Evolutionary conservation across 1,140 invertebrate genomes (phyloP), one percentile per base, ranked within the genome.

Genomic region (Archegozetes longisetosus): DNA sequence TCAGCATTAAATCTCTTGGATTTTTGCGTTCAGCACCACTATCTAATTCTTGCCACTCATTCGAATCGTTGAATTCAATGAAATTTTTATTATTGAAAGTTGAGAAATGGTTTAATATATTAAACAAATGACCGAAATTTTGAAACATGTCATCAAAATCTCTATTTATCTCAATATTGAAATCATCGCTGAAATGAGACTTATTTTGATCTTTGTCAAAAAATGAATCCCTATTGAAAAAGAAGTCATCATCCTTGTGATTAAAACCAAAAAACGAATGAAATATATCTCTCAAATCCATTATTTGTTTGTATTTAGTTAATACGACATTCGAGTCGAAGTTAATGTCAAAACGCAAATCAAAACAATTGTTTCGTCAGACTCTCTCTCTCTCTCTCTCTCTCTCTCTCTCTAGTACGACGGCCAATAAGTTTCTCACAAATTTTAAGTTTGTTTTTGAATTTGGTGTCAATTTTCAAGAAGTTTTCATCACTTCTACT

Each of bases 111-210:
- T 40, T 40, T 17, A 40, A 9, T 40, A 17, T 9, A 40, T 40
- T 17, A 40, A 40, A 40, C 17, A 40, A 40, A 9, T 9, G 6
- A 9, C 17, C 32, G 17, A 40, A 40, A 9, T 40, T 6, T 40
- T 40, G 6, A 9, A 17, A 9, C 32, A 40, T 40, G 6, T 62
- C 47, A 23, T 59, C 20, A 65, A 57, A 26, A 2, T 49, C 46
- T 17, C 13, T 54, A 58, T 50, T 53, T 50, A 48, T 26, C 22
- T 53, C 28, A 60, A 20, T 32, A 13, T 14, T 58, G 57, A 53
- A n/a, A 17, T 27, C 23, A 55, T 27, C 14, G 26, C 25, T 40
- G 22, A n/a, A n/a, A n/a, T n/a, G n/a, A n/a, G n/a, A n/a, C n/a
- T n/a, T n/a, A n/a, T n/a, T n/a, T n/a, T n/a, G n/a, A n/a, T n/a